Evolutionary conservation across 2,797 vertebrate species (phyloP).

Genomic region (Lepus oiostolus): DNA sequence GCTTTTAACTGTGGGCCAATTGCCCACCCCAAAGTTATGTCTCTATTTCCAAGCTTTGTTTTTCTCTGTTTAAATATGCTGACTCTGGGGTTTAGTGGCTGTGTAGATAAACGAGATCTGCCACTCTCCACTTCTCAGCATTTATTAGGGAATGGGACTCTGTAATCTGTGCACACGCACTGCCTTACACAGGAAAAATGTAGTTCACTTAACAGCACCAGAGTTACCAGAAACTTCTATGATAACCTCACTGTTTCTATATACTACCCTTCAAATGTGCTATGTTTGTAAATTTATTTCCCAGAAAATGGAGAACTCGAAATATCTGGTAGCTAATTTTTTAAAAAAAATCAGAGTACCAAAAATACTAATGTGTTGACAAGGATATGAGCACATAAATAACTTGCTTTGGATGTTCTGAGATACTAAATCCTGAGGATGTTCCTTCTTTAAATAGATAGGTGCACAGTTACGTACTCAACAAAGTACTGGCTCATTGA

Average conservation of each 20-base stretch:
- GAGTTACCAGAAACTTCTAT: background rate
- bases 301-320: background rate
- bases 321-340: conserved; percentile 37
- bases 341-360: background rate
- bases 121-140: accelerated
- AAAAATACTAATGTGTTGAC: conserved; percentile 66
- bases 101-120: background rate
- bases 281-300: background rate
- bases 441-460: conserved; percentile 13
- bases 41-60: background rate
- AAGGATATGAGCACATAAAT: conserved; percentile 59
- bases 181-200: background rate
- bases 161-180: accelerated
- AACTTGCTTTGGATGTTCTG: background rate
- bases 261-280: background rate
- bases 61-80: background rate
- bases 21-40: too few species aligned
- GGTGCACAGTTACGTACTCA: background rate
- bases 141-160: background rate
- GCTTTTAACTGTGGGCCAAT: too few species aligned
- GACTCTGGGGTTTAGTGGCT: background rate
- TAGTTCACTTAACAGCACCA: background rate
- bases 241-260: background rate
- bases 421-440: conserved; percentile 13
- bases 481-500: background rate